Conservation (phyloP, 2,888 invertebrate genomes). For the Diadegma fenestrale region DNA sequence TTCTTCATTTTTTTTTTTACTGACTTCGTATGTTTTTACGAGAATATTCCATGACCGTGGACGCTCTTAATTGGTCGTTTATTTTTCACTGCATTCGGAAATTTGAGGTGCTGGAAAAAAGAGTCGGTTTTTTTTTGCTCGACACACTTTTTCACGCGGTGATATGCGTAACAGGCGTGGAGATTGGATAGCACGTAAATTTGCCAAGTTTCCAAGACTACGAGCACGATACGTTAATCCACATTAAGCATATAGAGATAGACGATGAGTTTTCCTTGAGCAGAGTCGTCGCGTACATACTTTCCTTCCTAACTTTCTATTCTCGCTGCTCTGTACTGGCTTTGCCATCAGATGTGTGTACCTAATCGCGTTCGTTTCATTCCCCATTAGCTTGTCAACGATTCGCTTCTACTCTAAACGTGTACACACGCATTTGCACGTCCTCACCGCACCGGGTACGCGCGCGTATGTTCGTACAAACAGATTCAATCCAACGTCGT, state of each 20-base stretch:
- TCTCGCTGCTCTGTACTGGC: conserved; percentile 45
- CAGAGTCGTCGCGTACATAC: conserved; percentile 55
- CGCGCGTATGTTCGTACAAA: background rate
- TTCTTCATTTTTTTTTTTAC: background rate
- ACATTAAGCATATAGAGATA: conserved; percentile 5
- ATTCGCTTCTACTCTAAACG: conserved; percentile 32
- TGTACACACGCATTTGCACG: conserved; percentile 20
- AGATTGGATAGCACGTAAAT: conserved; percentile 18
- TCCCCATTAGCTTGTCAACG: conserved; percentile 56
- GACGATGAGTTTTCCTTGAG: conserved; percentile 63
- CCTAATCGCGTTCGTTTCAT: conserved; percentile 61
- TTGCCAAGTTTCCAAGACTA: conserved; percentile 36
- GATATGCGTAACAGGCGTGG: conserved; percentile 11
- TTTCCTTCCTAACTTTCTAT: conserved; percentile 74
- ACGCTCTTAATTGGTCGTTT: background rate
- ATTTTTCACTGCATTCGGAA: background rate
- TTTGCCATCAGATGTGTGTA: conserved; percentile 21
- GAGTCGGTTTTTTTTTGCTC: background rate
- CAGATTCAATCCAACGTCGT: conserved; percentile 13
- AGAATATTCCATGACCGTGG: background rate
- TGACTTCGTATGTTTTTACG: background rate
- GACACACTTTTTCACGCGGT: conserved; percentile 1
- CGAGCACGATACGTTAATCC: conserved; percentile 13
- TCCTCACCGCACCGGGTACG: background rate
- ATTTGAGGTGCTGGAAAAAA: background rate